Conservation (phyloP, 1,140 invertebrate species). For the Drosophila neocordata region DNA sequence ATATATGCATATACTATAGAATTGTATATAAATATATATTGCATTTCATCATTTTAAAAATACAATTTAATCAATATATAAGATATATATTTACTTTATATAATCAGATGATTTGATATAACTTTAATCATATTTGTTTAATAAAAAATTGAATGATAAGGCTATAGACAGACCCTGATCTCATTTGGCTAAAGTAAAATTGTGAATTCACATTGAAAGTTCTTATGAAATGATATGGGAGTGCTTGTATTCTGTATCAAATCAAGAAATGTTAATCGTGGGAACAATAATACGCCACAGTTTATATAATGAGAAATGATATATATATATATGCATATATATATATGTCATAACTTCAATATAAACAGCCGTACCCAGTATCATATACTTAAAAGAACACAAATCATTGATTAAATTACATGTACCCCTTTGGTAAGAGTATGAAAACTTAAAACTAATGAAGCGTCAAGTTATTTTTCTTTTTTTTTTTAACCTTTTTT, state of each 20-base stretch:
- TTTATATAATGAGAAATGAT: no score
- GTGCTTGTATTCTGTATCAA: neutral
- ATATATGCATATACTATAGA: no score
- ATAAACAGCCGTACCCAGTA: neutral
- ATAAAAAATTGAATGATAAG: no score
- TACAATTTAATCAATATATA: no score
- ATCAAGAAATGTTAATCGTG: neutral
- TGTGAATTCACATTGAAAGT: neutral
- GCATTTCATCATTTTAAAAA: no score
- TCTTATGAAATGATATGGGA: slow-evolving; percentile 2
- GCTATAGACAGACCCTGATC: neutral
- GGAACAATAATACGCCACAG: neutral
- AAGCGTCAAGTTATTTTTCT: slow-evolving; percentile 58
- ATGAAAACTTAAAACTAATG: slow-evolving; percentile 57
- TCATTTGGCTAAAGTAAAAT: neutral
- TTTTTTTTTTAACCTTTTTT: slow-evolving; percentile 28
- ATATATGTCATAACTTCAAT: neutral
- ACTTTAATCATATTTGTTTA: no score
- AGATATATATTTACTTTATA: no score
- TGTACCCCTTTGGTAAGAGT: slow-evolving; percentile 18
- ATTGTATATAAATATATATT: no score
- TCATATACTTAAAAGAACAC: no score
- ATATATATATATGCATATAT: neutral
- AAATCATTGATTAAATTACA: slow-evolving; percentile 28
- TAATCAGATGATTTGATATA: no score